A percentile compares a stretch with the other conserved stretches of the same genome.
phyloP scores from a whole-genome alignment of 2,113 vertebrate genomes.

The Nibea coibor region DNA sequence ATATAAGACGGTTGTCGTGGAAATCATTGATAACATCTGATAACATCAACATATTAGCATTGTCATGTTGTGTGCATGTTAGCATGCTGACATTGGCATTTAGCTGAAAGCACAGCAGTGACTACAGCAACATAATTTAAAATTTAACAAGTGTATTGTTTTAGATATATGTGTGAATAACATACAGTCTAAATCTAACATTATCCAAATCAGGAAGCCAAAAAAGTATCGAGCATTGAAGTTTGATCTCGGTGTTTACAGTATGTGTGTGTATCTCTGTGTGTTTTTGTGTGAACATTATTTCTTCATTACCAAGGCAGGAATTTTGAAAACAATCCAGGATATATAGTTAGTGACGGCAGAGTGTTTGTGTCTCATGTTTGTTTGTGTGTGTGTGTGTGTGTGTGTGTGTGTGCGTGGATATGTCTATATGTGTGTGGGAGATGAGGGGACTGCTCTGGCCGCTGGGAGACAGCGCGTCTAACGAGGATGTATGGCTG shows the following conservation, averaged over 20 bases:
- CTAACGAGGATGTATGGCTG: conserved; percentile 85
- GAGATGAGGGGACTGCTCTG: conserved; percentile 44
- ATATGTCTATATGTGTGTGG: conserved; percentile 6
- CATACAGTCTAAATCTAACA: neutral
- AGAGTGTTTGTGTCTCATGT: conserved; percentile 18
- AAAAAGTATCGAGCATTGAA: neutral
- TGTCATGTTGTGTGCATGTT: neutral
- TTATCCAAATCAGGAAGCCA: neutral
- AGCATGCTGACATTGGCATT: neutral
- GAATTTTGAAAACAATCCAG: conserved; percentile 34
- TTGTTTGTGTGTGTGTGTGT: conserved; percentile 10
- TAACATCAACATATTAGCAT: no score
- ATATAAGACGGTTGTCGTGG: neutral
- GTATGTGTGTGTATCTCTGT: neutral
- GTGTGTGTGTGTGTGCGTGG: neutral
- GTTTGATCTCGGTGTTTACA: neutral
- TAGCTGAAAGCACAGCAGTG: neutral
- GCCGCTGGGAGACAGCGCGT: conserved; percentile 66
- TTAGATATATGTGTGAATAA: neutral
- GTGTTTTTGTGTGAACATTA: neutral
- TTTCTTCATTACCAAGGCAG: neutral
- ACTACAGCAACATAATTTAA: neutral
- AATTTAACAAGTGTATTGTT: neutral
- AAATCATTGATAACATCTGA: no score
- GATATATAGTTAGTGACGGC: conserved; percentile 3